Evolutionary conservation across 1,140 invertebrate genomes (phyloP).

Genomic region (Prorops nasuta): DNA sequence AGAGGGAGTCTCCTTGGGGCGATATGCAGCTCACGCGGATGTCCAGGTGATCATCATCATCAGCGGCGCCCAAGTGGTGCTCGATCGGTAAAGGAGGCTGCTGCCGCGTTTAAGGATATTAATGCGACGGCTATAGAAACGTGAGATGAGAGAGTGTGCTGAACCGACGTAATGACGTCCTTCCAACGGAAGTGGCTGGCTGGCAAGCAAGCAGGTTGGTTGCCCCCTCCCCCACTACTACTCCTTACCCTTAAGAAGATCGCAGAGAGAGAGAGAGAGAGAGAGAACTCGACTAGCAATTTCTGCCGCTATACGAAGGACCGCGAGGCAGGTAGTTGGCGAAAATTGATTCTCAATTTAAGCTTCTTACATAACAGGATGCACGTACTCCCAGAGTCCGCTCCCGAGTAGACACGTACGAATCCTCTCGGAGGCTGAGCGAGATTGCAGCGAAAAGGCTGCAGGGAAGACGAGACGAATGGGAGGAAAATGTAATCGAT

Average conservation of each 20-base stretch:
- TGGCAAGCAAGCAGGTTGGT: neutral
- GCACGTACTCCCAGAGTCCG: constrained; percentile 28
- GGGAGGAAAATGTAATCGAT: constrained; percentile 30
- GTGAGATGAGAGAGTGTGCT: neutral
- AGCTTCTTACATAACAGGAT: constrained; percentile 35
- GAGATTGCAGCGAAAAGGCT: constrained; percentile 1
- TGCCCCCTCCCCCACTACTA: neutral
- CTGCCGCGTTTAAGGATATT: constrained; percentile 9
- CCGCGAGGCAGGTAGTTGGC: neutral
- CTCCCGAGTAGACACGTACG: neutral
- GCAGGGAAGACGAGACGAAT: constrained; percentile 11
- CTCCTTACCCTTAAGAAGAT: neutral
- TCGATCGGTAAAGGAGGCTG: too few species aligned
- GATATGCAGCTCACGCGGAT: too few species aligned
- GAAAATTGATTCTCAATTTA: constrained; percentile 39
- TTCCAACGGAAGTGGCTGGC: neutral
- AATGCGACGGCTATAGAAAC: constrained; percentile 1
- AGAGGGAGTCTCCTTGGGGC: too few species aligned
- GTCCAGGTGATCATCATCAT: too few species aligned
- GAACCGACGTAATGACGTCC: neutral
- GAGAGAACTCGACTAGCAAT: too few species aligned
- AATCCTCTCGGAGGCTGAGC: neutral
- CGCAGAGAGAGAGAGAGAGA: too few species aligned
- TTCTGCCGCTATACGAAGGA: neutral
- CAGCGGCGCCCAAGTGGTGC: too few species aligned